phyloP scores from a whole-genome alignment of 2,113 vertebrate genomes.

The Natator depressus region DNA sequence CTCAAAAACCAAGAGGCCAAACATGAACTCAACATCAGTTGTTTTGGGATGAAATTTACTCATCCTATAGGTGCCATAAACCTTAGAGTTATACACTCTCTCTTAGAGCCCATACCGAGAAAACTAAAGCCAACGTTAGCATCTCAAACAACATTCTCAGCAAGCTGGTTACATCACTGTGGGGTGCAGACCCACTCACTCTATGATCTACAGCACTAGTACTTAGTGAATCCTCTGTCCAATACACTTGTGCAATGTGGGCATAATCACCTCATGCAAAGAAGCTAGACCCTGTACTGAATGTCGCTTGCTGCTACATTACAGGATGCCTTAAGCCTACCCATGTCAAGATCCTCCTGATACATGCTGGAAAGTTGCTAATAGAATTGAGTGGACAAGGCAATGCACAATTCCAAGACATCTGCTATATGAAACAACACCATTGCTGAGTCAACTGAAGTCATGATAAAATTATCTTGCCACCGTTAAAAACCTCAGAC shows the following conservation, averaged over 20 bases:
- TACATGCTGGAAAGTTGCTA: not conserved
- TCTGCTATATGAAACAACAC: not conserved
- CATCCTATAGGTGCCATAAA: not conserved
- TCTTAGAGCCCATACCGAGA: not conserved
- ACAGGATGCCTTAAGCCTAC: not conserved
- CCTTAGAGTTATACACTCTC: not conserved
- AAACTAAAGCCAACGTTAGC: not conserved
- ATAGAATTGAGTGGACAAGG: not conserved
- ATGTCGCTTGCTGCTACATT: not conserved
- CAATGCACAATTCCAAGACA: not conserved
- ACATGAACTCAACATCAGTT: not conserved
- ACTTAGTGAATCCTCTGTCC: not conserved
- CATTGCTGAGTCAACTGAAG: not conserved
- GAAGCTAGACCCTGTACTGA: not conserved
- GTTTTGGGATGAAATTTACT: not conserved
- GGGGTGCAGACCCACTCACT: not conserved
- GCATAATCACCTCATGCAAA: not conserved
- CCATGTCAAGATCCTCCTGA: not conserved
- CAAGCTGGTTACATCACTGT: not conserved
- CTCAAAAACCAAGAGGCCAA: not conserved
- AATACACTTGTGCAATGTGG: not conserved
- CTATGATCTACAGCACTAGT: not conserved
- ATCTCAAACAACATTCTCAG: not conserved
- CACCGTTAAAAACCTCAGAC: not conserved
- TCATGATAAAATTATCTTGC: not conserved